A percentile compares a stretch with the other conserved stretches of the same genome.
These are phyloP conservation scores for Pararge aegeria DNA, from an alignment of 1,140 invertebrate species.

Conservation along the genomic window DNA sequence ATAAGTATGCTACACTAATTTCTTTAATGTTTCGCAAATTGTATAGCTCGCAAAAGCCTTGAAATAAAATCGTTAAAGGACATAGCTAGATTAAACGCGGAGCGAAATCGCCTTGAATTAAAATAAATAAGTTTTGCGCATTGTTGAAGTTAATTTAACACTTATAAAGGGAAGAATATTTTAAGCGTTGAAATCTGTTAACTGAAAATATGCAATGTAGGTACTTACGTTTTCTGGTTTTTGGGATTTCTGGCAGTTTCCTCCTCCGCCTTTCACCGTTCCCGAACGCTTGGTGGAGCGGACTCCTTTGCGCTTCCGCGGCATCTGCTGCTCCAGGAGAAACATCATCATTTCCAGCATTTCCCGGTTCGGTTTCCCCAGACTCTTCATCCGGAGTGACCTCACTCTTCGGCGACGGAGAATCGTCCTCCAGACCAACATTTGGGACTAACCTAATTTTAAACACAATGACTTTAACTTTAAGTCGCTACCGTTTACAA, in stretches of 20 bases:
- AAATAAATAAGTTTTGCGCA: not conserved
- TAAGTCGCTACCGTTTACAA: too few relatives aligned
- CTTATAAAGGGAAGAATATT: not conserved
- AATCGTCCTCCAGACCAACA: slow-evolving; percentile 88
- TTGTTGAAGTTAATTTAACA: slow-evolving; percentile 14
- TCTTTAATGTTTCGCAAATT: too few relatives aligned
- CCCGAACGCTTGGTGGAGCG: slow-evolving; percentile 58
- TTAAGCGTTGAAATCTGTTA: not conserved
- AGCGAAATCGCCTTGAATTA: not conserved
- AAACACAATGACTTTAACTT: slow-evolving; percentile 8
- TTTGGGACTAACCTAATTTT: slow-evolving; percentile 87
- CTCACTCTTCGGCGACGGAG: slow-evolving; percentile 88
- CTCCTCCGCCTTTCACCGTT: slow-evolving; percentile 85
- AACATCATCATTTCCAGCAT: slow-evolving; percentile 28
- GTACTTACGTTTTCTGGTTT: slow-evolving; percentile 90
- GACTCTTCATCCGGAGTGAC: slow-evolving; percentile 68
- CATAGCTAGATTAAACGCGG: not conserved
- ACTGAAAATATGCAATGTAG: not conserved
- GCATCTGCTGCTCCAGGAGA: slow-evolving; percentile 44
- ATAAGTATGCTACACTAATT: too few relatives aligned
- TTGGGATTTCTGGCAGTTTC: slow-evolving; percentile 92
- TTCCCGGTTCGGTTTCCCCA: slow-evolving; percentile 40
- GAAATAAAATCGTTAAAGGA: not conserved
- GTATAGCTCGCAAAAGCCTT: slow-evolving; percentile 8
- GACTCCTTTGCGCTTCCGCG: slow-evolving; percentile 60